A percentile compares a stretch with the other conserved stretches of the same genome.
Conservation (phyloP, 2,888 invertebrate genomes). For the Junonia oenone region DNA sequence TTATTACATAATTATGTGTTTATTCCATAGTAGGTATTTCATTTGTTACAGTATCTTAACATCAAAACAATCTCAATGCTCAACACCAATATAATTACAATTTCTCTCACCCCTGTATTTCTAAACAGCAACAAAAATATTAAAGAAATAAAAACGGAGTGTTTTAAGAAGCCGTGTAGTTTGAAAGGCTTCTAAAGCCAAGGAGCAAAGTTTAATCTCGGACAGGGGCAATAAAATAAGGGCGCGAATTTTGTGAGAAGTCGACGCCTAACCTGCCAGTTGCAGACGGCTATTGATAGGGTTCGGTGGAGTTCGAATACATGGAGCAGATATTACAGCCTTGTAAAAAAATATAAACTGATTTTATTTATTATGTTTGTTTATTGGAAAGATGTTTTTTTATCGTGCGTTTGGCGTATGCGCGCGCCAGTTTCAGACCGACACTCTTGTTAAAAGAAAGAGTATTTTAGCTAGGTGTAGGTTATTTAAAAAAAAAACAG, state of each 20-base stretch:
- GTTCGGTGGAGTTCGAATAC: slow-evolving; percentile 44
- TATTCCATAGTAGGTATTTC: too few relatives aligned
- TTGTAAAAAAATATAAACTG: not conserved
- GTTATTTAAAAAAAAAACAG: too few relatives aligned
- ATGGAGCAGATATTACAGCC: slow-evolving; percentile 42
- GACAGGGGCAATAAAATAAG: slow-evolving; percentile 76
- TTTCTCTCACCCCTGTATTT: not conserved
- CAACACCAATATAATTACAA: not conserved
- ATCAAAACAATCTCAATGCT: not conserved
- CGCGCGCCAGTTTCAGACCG: too few relatives aligned
- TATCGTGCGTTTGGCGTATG: too few relatives aligned
- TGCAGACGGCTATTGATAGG: slow-evolving; percentile 77
- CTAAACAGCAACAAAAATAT: not conserved
- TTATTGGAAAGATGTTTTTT: too few relatives aligned
- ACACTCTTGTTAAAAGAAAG: too few relatives aligned
- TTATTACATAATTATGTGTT: too few relatives aligned
- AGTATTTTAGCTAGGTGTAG: too few relatives aligned
- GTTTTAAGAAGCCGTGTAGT: slow-evolving; percentile 4
- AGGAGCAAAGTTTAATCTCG: slow-evolving; percentile 68
- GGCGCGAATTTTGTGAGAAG: slow-evolving; percentile 69
- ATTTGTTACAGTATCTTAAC: too few relatives aligned
- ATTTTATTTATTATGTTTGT: too few relatives aligned
- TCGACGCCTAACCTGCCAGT: slow-evolving; percentile 70
- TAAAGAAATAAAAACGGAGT: not conserved
- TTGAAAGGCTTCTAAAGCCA: slow-evolving; percentile 54